Percentiles rank a stretch among this genome's conserved stretches.
These are phyloP conservation scores for Nyleta sp. DNA, from an alignment of 2,888 invertebrate species.

Conservation along the genomic window DNA sequence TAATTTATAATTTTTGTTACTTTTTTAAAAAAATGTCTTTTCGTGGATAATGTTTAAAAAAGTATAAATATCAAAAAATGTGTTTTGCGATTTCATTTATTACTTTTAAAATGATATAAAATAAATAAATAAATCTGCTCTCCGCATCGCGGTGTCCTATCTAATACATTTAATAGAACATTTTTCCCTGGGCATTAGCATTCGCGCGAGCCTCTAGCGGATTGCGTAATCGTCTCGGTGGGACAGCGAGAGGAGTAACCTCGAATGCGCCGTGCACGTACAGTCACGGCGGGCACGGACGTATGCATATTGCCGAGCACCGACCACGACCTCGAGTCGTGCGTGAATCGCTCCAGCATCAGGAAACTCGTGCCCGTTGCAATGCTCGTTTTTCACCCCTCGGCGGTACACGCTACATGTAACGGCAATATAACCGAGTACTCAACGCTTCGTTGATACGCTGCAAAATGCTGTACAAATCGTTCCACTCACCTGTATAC, in stretches of 20 bases:
- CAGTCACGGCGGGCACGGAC: constrained; percentile 33
- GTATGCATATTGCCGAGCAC: constrained; percentile 37
- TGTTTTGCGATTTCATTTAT: no score
- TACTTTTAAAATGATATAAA: no score
- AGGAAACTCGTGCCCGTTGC: constrained; percentile 61
- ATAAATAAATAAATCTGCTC: no score
- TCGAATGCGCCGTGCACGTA: constrained; percentile 38
- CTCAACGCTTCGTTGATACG: constrained; percentile 59
- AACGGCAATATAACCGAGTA: constrained; percentile 59
- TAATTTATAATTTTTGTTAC: no score
- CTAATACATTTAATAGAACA: no score
- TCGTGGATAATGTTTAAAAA: no score
- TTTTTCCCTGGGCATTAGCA: no score
- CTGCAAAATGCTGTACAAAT: constrained; percentile 64
- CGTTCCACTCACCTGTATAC: constrained; percentile 58
- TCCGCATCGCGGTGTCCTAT: no score
- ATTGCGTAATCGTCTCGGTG: constrained; percentile 54
- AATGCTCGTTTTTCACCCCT: constrained; percentile 63
- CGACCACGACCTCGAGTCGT: constrained; percentile 62
- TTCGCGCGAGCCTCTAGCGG: constrained; percentile 41
- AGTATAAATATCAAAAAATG: no score
- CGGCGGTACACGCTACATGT: constrained; percentile 59
- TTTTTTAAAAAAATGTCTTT: no score
- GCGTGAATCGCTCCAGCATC: constrained; percentile 64
- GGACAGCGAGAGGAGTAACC: constrained; percentile 60